These are phyloP conservation scores for Argyra leucocephala DNA, from an alignment of 2,888 invertebrate genomes.

Conservation along the genomic window DNA sequence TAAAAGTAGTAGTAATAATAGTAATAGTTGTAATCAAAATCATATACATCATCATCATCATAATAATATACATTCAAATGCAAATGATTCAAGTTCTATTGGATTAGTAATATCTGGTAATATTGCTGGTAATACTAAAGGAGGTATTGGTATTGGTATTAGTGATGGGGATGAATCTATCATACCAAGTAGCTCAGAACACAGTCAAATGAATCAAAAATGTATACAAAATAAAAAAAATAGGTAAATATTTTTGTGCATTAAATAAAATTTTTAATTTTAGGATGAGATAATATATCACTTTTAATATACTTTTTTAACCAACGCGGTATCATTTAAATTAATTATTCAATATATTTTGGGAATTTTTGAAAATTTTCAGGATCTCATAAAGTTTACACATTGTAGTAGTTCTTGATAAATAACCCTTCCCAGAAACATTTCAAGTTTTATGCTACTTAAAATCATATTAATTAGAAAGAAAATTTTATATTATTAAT, in stretches of 20 bases:
- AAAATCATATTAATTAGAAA: no score
- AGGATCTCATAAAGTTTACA: no score
- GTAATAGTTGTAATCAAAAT: neutral
- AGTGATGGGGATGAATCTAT: constrained; percentile 25
- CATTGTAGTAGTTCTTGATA: no score
- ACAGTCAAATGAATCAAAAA: constrained; percentile 25
- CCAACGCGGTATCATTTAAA: no score
- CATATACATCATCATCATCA: constrained; percentile 9
- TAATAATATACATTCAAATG: constrained; percentile 13
- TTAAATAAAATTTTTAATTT: no score
- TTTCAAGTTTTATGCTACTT: no score
- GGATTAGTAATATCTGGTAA: constrained; percentile 15
- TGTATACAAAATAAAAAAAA: constrained; percentile 17
- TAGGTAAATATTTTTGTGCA: constrained; percentile 15
- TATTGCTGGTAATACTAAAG: constrained; percentile 16
- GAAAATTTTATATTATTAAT: no score
- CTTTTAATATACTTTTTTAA: no score
- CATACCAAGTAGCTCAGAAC: constrained; percentile 29
- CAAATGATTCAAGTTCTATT: constrained; percentile 23
- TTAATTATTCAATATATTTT: no score
- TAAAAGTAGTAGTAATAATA: neutral
- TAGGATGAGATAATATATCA: no score
- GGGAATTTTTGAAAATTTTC: no score
- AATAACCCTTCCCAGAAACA: no score
- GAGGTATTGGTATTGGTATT: neutral